Base-by-base conservation (phyloP, 2,113 vertebrate species). In the Lanius ludovicianus region DNA sequence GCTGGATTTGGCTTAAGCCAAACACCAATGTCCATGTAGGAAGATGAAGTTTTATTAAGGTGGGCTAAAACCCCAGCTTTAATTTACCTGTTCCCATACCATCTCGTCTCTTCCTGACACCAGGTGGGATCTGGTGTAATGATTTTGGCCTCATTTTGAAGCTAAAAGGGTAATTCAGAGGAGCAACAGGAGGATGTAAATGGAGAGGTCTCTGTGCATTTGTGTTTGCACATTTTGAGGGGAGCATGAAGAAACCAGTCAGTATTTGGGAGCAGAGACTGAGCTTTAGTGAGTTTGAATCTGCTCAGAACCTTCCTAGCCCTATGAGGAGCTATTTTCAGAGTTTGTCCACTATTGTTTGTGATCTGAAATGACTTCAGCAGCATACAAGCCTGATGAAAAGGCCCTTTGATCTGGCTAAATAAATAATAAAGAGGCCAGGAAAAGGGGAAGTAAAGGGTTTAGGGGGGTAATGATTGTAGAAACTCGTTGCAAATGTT, bases 361-460 rank as follows among this genome's bases (percentile, higher is more conserved):
- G 92, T 95, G 96, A 97, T 98, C 95, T 97, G 97, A 97, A 97
- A 97, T 97, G 96, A 97, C 97, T 98, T 97, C 96, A 96, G 96
- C 92, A 96, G 97, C 97, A 97, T 97, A 98, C 97, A 95, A 97
- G 97, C 94, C 97, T 97, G 91, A 96, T 97, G 94, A 97, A 97
- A 97, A 97, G 97, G 96, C 96, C 89, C 96, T 98, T 98, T 98
- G 97, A 98, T 98, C 97, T 98, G 88, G 73, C 96, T 97, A 97
- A 97, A 97, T 97, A 98, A 98, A 98, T 98, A 98, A 97, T 95
- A 97, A 97, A 93, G 94, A 96, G 92, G 95, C 95, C 93, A 95
- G 97, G 96, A 95, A 96, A 74, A 96, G 92, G 93, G 92, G 94
- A 96, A 91, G 88, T 94, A 91, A 96, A 91, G 81, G 69, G 78